phyloP scores from a whole-genome alignment of 1,140 invertebrate genomes.

The Bombus sibiricus region DNA sequence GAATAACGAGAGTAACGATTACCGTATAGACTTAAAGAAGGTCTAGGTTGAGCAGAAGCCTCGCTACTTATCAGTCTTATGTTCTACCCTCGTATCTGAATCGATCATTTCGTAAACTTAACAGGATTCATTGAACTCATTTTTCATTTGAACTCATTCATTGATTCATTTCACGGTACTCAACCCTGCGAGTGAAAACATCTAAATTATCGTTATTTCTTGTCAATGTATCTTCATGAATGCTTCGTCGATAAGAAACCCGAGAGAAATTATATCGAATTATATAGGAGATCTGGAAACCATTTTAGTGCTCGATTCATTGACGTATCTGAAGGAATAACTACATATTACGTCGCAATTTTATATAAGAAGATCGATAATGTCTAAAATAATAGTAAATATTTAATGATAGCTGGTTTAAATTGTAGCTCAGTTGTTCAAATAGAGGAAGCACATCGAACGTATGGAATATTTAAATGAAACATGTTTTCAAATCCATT shows the following conservation, averaged over 20 bases:
- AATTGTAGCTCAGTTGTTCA: too few species aligned
- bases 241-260: not conserved
- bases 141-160: too few species aligned
- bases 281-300: not conserved
- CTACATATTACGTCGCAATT: not conserved
- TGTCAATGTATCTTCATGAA: not conserved
- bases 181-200: too few species aligned
- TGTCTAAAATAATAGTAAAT: not conserved
- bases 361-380: not conserved
- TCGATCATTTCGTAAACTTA: slow-evolving; percentile 37
- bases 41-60: slow-evolving; percentile 36
- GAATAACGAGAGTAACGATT: not conserved
- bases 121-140: slow-evolving; percentile 10
- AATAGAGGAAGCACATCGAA: too few species aligned
- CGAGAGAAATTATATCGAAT: not conserved
- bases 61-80: slow-evolving; percentile 9
- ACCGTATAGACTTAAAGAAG: slow-evolving; percentile 2
- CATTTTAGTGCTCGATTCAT: not conserved
- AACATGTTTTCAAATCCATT: too few species aligned
- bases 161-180: too few species aligned
- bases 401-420: not conserved
- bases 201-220: not conserved
- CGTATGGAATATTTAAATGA: too few species aligned
- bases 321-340: not conserved
- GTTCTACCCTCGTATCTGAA: slow-evolving; percentile 21